phyloP scores from a whole-genome alignment of 2,797 vertebrate species.

The Myiotriccus ornatus region DNA sequence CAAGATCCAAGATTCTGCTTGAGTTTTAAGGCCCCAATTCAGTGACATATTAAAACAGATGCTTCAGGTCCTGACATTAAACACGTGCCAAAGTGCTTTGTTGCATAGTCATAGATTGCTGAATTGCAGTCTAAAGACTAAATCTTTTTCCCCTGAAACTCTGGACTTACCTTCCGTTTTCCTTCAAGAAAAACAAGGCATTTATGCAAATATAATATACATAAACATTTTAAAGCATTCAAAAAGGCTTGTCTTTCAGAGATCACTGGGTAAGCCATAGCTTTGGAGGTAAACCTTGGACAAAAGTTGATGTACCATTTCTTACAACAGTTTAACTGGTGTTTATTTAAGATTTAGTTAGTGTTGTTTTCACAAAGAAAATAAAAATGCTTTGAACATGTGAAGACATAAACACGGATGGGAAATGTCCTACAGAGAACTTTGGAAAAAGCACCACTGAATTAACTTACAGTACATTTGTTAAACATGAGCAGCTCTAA shows the following conservation, averaged over 20 bases:
- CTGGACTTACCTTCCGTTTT: neutral
- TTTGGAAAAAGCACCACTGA: slow-evolving; percentile 79
- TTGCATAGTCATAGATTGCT: slow-evolving; percentile 3
- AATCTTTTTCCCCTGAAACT: neutral
- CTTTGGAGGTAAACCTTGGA: neutral
- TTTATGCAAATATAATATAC: slow-evolving; percentile 6
- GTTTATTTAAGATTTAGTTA: neutral
- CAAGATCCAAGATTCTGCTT: slow-evolving; percentile 17
- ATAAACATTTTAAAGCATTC: neutral
- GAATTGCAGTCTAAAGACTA: neutral
- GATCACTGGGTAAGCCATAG: neutral
- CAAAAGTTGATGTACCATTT: neutral
- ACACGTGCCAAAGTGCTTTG: slow-evolving; percentile 47
- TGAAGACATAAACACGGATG: slow-evolving; percentile 48
- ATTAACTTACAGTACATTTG: slow-evolving; percentile 85
- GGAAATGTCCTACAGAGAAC: slow-evolving; percentile 71
- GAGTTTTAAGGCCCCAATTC: slow-evolving; percentile 32
- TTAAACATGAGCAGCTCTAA: slow-evolving; percentile 84
- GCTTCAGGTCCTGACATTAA: slow-evolving; percentile 36
- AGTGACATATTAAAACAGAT: slow-evolving; percentile 53
- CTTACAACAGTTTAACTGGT: neutral
- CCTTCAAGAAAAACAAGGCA: neutral
- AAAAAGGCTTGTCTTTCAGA: neutral
- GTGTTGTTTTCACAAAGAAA: slow-evolving; percentile 19
- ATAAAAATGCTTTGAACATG: slow-evolving; percentile 39